Evolutionary conservation across 2,797 vertebrate genomes (phyloP).

Genomic region (Coranthus polyacanthus): DNA sequence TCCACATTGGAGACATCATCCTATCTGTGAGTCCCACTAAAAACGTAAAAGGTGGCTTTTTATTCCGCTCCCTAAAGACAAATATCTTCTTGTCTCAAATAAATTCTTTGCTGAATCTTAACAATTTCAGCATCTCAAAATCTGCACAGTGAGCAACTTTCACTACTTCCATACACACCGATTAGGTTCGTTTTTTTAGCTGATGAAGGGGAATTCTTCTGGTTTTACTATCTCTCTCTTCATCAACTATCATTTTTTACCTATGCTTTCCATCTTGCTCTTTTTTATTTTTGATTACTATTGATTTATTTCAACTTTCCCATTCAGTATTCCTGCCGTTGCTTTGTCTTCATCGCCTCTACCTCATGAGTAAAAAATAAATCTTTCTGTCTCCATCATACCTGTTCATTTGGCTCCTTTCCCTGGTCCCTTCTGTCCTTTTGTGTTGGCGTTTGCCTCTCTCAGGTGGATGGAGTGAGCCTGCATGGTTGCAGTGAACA

Average conservation of each 20-base stretch:
- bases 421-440: not conserved
- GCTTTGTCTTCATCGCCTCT: not conserved
- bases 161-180: conserved; percentile 26
- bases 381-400: not conserved
- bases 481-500: conserved; percentile 94
- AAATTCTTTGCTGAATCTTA: conserved; percentile 44
- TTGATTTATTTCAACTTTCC: conserved; percentile 31
- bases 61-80: conserved; percentile 25
- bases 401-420: not conserved
- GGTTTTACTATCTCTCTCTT: conserved; percentile 30
- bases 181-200: conserved; percentile 50
- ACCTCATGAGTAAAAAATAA: not conserved
- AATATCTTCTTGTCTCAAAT: conserved; percentile 41
- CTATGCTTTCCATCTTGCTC: conserved; percentile 3
- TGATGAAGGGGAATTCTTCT: conserved; percentile 53
- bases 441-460: not conserved
- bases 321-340: conserved; percentile 1
- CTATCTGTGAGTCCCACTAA: conserved; percentile 88
- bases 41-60: conserved; percentile 38
- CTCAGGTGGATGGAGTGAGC: conserved; percentile 92
- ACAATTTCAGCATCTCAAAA: conserved; percentile 46
- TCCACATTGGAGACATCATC: conserved; percentile 93
- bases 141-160: conserved; percentile 52
- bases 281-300: conserved; percentile 35
- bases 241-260: conserved; percentile 30